phyloP scores from a whole-genome alignment of 2,797 vertebrate genomes.

The Parauchenoglanis ngamensis region DNA sequence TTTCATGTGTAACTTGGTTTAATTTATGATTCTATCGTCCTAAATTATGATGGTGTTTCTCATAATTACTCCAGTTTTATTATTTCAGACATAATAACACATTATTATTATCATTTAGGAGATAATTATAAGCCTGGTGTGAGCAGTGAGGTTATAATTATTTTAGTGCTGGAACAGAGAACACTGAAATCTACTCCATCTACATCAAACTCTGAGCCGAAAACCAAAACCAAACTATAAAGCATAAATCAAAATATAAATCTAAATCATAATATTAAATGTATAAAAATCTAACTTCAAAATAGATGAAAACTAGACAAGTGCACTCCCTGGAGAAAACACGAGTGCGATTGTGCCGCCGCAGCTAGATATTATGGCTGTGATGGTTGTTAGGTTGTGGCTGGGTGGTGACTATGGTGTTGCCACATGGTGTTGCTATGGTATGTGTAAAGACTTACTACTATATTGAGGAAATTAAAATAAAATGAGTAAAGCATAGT shows the following conservation, averaged over 20 bases:
- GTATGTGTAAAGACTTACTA: too few relatives aligned
- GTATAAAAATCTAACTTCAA: background rate
- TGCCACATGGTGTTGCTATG: too few relatives aligned
- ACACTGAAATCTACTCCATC: background rate
- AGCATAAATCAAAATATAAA: background rate
- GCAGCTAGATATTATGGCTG: too few relatives aligned
- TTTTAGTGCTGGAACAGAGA: background rate
- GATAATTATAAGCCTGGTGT: background rate
- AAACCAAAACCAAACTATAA: background rate
- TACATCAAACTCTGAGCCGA: background rate
- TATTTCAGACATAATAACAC: background rate
- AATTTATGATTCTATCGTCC: background rate
- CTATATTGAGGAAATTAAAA: too few relatives aligned
- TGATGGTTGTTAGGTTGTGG: too few relatives aligned
- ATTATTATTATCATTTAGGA: background rate
- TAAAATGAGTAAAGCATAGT: too few relatives aligned
- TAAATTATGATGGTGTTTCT: background rate
- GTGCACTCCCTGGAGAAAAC: too few relatives aligned
- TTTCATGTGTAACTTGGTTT: background rate
- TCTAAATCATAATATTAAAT: background rate
- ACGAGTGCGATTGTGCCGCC: too few relatives aligned
- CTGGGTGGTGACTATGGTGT: too few relatives aligned
- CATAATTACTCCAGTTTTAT: background rate
- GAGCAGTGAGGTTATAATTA: background rate
- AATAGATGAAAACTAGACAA: too few relatives aligned